A percentile compares a stretch with the other conserved stretches of the same genome.
Conservation (phyloP, 2,797 vertebrate genomes). For the Ciconia nigra region DNA sequence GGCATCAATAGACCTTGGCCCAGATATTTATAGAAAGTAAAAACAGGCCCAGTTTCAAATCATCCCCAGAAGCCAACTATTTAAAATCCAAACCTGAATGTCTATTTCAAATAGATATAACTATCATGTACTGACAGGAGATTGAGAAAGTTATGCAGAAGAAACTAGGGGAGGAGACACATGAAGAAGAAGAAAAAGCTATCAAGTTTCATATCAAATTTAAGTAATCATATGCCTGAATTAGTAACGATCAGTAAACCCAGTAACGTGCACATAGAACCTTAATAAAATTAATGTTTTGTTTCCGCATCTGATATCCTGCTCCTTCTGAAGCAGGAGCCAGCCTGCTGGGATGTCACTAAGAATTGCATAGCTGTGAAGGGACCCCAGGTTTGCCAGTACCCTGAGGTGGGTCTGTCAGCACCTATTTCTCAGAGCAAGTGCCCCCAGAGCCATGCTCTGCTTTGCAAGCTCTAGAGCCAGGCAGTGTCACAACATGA, state of each 20-base stretch:
- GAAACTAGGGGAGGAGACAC: not conserved
- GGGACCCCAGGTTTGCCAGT: slow-evolving; percentile 16
- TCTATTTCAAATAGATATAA: not conserved
- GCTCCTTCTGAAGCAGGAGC: not conserved
- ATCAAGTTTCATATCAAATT: not conserved
- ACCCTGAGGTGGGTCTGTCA: slow-evolving; percentile 14
- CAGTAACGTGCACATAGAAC: not conserved
- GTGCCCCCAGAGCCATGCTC: not conserved
- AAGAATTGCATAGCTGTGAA: not conserved
- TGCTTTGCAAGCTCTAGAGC: not conserved
- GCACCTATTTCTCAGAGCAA: slow-evolving; percentile 38
- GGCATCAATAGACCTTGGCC: not conserved
- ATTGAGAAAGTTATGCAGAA: not conserved
- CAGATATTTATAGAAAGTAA: not conserved
- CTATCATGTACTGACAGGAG: not conserved
- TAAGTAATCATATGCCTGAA: not conserved
- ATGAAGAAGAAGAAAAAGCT: not conserved
- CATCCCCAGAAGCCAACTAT: not conserved
- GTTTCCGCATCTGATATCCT: not conserved
- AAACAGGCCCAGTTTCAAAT: not conserved
- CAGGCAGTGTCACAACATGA: not conserved
- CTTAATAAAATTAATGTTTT: not conserved
- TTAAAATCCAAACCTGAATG: not conserved
- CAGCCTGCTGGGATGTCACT: not conserved
- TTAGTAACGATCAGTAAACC: accelerated